Evolutionary conservation across 1,140 invertebrate genomes (phyloP).

Genomic region (Drosophila kepulauana): DNA sequence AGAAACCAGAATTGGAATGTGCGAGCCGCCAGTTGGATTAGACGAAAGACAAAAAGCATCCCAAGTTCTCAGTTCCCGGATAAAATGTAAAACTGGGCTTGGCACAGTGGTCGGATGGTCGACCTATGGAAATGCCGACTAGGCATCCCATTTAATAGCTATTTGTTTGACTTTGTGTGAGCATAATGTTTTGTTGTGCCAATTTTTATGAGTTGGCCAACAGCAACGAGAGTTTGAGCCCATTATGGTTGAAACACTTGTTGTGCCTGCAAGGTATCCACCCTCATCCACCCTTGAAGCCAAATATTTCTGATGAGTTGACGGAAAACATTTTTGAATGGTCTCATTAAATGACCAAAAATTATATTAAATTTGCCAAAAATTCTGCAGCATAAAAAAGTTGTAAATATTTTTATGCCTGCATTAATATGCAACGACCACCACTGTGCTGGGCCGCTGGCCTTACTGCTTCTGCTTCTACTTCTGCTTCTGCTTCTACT

Average conservation of each 20-base stretch:
- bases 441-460: conserved; percentile 58
- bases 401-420: conserved; percentile 83
- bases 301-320: conserved; percentile 53
- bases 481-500: conserved; percentile 15
- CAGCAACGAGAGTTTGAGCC: conserved; percentile 17
- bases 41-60: conserved; percentile 72
- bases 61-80: conserved; percentile 32
- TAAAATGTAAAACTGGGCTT: conserved; percentile 43
- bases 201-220: conserved; percentile 69
- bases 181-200: conserved; percentile 64
- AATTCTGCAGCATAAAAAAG: conserved; percentile 74
- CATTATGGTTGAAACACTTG: conserved; percentile 71
- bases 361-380: conserved; percentile 81
- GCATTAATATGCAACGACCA: conserved; percentile 81
- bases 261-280: conserved; percentile 58
- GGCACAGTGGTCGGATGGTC: conserved; percentile 55
- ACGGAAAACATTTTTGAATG: conserved; percentile 71
- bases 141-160: conserved; percentile 50
- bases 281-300: background rate
- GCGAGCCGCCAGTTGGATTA: conserved; percentile 74
- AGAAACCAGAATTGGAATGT: conserved; percentile 74
- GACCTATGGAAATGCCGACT: background rate
- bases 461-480: conserved; percentile 3
- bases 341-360: conserved; percentile 79
- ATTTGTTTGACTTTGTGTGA: conserved; percentile 56